These are phyloP conservation scores for Syrrhaptes paradoxus DNA, from an alignment of 2,113 vertebrate genomes.

Conservation along the genomic window DNA sequence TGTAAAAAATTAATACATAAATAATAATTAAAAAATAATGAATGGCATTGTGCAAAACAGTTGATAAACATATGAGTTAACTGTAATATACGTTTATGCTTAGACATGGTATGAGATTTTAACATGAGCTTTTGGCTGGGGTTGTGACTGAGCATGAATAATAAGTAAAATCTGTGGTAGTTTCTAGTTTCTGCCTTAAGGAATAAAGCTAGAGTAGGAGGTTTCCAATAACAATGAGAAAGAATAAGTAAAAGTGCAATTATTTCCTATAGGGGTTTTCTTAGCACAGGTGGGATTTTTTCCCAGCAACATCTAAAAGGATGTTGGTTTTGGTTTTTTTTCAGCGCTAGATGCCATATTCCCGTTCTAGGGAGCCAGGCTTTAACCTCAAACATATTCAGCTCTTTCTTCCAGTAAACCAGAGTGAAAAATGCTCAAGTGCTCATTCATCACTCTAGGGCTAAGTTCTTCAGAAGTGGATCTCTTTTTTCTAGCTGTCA, in stretches of 20 bases:
- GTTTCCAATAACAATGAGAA: slow-evolving; percentile 22
- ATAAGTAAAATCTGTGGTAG: background rate
- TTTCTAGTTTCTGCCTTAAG: slow-evolving; percentile 30
- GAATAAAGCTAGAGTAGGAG: background rate
- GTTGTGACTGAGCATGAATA: background rate
- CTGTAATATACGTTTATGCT: background rate
- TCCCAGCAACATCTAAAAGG: background rate
- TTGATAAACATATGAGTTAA: background rate
- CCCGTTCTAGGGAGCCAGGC: background rate
- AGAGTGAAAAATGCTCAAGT: background rate
- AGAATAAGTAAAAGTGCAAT: background rate
- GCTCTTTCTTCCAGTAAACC: background rate
- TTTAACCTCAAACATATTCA: background rate
- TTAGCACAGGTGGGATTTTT: background rate
- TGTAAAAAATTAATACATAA: slow-evolving; percentile 33
- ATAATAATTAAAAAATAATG: background rate
- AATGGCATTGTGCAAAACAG: background rate
- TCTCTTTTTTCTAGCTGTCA: background rate
- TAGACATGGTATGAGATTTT: background rate
- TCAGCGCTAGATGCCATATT: background rate
- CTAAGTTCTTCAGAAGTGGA: background rate
- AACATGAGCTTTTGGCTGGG: background rate
- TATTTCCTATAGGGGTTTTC: background rate
- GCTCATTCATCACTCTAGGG: background rate
- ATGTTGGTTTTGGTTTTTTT: background rate